Evolutionary conservation across 2,113 vertebrate species (phyloP).

Genomic region (Dasyprocta punctata): DNA sequence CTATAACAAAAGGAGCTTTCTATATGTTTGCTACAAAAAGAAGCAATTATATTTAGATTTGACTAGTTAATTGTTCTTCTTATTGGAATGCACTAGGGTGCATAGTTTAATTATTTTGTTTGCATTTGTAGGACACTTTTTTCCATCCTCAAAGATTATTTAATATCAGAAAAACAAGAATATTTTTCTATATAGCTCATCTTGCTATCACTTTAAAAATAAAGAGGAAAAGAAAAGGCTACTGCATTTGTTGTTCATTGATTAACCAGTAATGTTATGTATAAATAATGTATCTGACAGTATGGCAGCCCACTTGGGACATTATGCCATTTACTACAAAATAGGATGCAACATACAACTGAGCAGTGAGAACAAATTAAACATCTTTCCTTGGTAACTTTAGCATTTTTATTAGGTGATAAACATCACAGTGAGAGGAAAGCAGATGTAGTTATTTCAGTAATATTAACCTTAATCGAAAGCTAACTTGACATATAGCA

Average conservation of each 20-base stretch:
- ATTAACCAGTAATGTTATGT: conserved; percentile 91
- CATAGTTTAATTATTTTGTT: conserved; percentile 81
- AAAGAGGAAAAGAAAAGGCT: conserved; percentile 79
- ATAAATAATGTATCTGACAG: conserved; percentile 92
- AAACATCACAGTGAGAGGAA: conserved; percentile 85
- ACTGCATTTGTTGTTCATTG: conserved; percentile 88
- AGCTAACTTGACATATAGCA: conserved; percentile 80
- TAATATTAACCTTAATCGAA: conserved; percentile 86
- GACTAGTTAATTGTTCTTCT: conserved; percentile 79
- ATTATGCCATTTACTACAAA: conserved; percentile 90
- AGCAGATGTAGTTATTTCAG: conserved; percentile 86
- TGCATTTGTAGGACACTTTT: conserved; percentile 51
- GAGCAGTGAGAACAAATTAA: conserved; percentile 90
- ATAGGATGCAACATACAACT: conserved; percentile 90
- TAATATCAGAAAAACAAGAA: conserved; percentile 60
- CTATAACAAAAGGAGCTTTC: conserved; percentile 52
- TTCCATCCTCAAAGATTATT: conserved; percentile 69
- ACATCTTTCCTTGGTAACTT: conserved; percentile 89
- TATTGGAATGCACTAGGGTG: conserved; percentile 69
- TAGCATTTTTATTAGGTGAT: conserved; percentile 90
- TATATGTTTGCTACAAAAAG: conserved; percentile 56
- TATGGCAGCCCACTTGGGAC: conserved; percentile 90
- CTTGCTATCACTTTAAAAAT: conserved; percentile 86
- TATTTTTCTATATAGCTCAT: conserved; percentile 67
- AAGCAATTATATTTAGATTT: conserved; percentile 65